A percentile compares a stretch with the other conserved stretches of the same genome.
phyloP scores from a whole-genome alignment of 1,140 invertebrate genomes.

The Tetramorium simillimum region DNA sequence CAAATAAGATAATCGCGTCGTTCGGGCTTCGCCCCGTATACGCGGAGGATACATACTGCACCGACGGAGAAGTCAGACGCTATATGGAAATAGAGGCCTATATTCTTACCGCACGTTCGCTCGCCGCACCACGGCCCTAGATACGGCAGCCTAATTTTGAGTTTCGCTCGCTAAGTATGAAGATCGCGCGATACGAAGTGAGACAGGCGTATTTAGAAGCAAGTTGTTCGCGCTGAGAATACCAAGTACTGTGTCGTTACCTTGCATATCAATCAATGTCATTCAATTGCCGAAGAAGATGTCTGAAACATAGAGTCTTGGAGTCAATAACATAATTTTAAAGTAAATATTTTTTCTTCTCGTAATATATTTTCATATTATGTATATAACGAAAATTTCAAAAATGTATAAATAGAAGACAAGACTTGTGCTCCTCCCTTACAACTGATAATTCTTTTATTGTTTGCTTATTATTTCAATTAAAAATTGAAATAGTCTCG shows the following conservation, averaged over 20 bases:
- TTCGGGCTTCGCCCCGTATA: constrained; percentile 19
- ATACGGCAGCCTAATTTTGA: not conserved
- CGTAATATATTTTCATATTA: too few relatives aligned
- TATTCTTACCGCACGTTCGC: not conserved
- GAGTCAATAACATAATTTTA: not conserved
- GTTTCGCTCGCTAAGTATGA: not conserved
- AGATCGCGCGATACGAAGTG: too few relatives aligned
- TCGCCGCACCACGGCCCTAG: not conserved
- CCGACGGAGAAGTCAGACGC: not conserved
- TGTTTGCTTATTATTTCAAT: not conserved
- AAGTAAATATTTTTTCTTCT: not conserved
- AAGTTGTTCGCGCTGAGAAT: not conserved
- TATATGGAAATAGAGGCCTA: constrained; percentile 20
- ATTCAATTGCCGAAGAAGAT: not conserved
- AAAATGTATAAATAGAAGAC: not conserved
- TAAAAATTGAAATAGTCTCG: not conserved
- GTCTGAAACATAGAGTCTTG: not conserved
- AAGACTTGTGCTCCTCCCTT: not conserved
- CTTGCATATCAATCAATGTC: not conserved
- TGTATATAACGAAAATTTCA: too few relatives aligned
- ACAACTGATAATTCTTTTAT: not conserved
- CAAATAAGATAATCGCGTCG: constrained; percentile 49
- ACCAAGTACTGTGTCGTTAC: not conserved
- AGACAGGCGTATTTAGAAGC: not conserved
- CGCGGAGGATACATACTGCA: not conserved